A percentile compares a stretch with the other conserved stretches of the same genome.
Conservation (phyloP, 2,797 vertebrate species). For the Otolemur crassicaudatus region DNA sequence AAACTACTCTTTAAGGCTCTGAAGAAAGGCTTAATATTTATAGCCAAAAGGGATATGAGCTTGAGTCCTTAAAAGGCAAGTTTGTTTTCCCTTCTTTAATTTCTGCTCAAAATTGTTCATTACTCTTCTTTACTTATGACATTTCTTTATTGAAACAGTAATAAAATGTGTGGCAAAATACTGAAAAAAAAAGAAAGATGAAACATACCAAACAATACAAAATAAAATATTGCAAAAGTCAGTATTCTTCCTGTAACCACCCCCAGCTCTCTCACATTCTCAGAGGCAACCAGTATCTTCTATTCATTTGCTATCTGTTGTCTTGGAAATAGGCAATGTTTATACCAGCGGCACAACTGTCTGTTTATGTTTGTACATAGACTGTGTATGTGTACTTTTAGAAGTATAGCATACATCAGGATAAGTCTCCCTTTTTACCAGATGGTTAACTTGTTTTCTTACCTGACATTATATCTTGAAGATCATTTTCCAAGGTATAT, state of each 20-base stretch:
- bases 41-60: background rate
- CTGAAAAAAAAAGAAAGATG: background rate
- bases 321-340: background rate
- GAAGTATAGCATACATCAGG: background rate
- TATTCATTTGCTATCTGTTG: background rate
- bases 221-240: background rate
- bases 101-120: background rate
- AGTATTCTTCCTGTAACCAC: background rate
- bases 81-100: conserved; percentile 18
- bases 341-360: background rate
- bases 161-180: background rate
- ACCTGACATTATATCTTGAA: background rate
- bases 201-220: background rate
- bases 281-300: background rate
- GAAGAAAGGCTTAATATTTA: conserved; percentile 42
- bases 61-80: background rate
- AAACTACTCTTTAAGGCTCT: conserved; percentile 33
- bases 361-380: background rate
- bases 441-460: background rate
- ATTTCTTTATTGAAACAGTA: conserved; percentile 30
- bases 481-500: background rate
- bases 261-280: background rate
- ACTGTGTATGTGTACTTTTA: background rate
- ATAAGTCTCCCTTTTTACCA: background rate
- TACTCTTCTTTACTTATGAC: background rate